Evolutionary conservation across 2,888 invertebrate genomes (phyloP).

Genomic region (Athrips mouffetella): DNA sequence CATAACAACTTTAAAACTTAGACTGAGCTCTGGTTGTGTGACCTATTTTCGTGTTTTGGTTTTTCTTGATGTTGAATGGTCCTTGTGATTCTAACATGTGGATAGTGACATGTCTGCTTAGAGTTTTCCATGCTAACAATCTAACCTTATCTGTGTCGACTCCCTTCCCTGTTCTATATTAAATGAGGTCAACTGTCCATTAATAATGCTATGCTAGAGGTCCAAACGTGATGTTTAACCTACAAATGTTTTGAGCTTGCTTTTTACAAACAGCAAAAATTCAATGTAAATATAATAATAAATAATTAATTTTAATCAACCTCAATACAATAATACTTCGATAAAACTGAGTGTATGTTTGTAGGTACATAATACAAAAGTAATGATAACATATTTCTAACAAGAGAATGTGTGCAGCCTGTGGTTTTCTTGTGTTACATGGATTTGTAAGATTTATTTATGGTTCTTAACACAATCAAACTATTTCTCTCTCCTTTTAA

Average conservation of each 20-base stretch:
- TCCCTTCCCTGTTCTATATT: conserved; percentile 22
- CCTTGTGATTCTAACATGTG: conserved; percentile 75
- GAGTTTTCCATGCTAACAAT: conserved; percentile 37
- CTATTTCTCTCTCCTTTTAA: no score
- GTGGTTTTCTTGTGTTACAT: background rate
- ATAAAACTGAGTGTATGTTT: background rate
- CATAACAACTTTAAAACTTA: no score
- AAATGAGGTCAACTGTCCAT: conserved; percentile 24
- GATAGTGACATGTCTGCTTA: no score
- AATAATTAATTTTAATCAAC: no score
- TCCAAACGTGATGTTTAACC: conserved; percentile 17
- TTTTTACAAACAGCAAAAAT: no score
- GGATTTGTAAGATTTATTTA: no score
- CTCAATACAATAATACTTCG: background rate
- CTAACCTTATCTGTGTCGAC: conserved; percentile 30
- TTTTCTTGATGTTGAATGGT: conserved; percentile 73
- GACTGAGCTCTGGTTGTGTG: no score
- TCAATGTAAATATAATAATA: no score
- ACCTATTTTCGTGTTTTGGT: conserved; percentile 52
- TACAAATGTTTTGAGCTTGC: conserved; percentile 7
- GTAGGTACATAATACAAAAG: background rate
- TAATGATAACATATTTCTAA: conserved; percentile 13
- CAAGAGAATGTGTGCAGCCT: background rate
- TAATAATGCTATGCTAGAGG: conserved; percentile 12
- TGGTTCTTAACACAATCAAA: no score